Base-by-base conservation (phyloP, 2,113 vertebrate species). In the Muscicapa adusta region DNA sequence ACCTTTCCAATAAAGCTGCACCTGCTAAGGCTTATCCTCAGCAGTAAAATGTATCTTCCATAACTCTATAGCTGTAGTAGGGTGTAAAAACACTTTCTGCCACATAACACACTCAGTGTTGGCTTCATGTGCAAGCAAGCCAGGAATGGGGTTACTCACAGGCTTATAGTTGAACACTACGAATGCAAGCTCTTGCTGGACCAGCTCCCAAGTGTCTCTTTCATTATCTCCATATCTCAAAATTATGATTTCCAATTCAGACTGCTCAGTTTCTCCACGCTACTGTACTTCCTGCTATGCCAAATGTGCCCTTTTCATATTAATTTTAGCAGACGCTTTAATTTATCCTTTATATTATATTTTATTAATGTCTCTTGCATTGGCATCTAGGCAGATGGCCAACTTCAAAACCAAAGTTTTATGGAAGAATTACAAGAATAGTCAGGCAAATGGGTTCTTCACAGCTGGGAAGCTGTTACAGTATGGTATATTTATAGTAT, bases 401-500 rank as follows among this genome's bases (percentile, higher is more conserved):
- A 97, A 85, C 47, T 83, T 93, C 56, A 88, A 95, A 91, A 19
- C 51, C 68, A 88, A 94, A 83, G 48, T 95, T 96, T 96, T 90
- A 86, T 50, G 80, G 77, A 79, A 50, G 50, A 85, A 80, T 73
- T 90, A 94, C 81, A 95, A 85, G 67, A 94, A 89, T 88, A 93
- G 91, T 70, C 78, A 91, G 58, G 78, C 10, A 91, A 96, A 95
- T 76, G 51, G 63, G 81, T 62, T 95, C 87, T 91, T 96, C 95
- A 93, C 91, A 96, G 91, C 91, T 96, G 93, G 91, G 68, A 95
- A 90, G 82, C 85, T 95, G 85, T 91, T 96, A 96, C 63, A 62
- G 85, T 88, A 86, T 42, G 45, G 34, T 95, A 66, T 95, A 94
- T 96, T 95, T 96, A 97, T 88, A 94, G 85, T 70, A 94, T 89